phyloP scores from a whole-genome alignment of 2,888 invertebrate species.

The Conomelus anceps region DNA sequence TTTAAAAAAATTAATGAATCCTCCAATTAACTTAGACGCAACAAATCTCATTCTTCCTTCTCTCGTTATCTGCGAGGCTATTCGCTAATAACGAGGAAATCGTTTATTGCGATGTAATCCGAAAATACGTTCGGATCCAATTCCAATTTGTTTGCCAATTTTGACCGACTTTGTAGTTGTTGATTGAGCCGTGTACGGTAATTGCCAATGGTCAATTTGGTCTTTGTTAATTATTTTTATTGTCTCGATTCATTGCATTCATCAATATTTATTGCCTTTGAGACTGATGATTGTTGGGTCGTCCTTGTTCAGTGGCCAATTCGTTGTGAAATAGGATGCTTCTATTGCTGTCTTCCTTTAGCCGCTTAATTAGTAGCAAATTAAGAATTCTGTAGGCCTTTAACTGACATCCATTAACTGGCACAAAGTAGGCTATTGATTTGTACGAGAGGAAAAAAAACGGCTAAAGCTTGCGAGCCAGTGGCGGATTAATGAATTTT shows the following conservation, averaged over 20 bases:
- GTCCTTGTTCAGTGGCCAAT: too few species aligned
- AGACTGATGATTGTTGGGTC: neutral
- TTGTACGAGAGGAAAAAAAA: too few species aligned
- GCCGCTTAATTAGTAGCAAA: neutral
- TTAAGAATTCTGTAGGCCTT: neutral
- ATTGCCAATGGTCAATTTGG: neutral
- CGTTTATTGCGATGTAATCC: too few species aligned
- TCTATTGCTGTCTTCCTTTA: neutral
- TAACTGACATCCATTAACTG: neutral
- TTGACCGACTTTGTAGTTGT: neutral
- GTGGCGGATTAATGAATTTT: too few species aligned
- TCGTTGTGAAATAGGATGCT: too few species aligned
- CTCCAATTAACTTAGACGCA: too few species aligned
- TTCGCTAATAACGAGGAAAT: too few species aligned
- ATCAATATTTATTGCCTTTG: neutral
- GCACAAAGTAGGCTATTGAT: neutral
- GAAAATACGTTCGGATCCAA: too few species aligned
- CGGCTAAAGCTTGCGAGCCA: too few species aligned
- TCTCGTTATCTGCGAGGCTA: too few species aligned
- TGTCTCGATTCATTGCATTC: neutral
- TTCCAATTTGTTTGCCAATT: neutral
- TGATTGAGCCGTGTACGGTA: neutral
- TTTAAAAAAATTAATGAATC: too few species aligned
- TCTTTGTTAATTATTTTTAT: neutral
- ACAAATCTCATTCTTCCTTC: too few species aligned